Percentiles rank a stretch among this genome's conserved stretches.
Evolutionary conservation across 2,113 vertebrate genomes (phyloP).

Genomic region (Oreochromis tanganicae): DNA sequence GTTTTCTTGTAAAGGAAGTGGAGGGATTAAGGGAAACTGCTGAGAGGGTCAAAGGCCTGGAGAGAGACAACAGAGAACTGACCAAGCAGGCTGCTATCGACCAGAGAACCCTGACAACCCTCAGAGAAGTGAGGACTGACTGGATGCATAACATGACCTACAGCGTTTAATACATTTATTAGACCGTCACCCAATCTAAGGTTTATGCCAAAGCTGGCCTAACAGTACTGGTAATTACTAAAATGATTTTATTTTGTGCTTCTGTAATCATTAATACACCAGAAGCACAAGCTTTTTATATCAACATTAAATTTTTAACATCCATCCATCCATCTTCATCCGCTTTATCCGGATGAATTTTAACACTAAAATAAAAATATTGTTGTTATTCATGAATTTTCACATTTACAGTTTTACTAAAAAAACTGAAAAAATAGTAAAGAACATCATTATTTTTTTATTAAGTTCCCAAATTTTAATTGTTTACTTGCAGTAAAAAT

Average conservation of each 20-base stretch:
- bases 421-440: not conserved
- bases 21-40: slow-evolving; percentile 78
- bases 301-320: not conserved
- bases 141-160: not conserved
- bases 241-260: not conserved
- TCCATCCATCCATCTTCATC: too few species aligned
- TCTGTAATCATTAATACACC: not conserved
- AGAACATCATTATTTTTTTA: not conserved
- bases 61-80: slow-evolving; percentile 88
- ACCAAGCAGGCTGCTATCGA: slow-evolving; percentile 86
- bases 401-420: not conserved
- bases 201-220: not conserved
- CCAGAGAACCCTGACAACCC: slow-evolving; percentile 81
- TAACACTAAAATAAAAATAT: not conserved
- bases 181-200: not conserved
- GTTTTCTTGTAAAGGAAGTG: slow-evolving; percentile 79
- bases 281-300: not conserved
- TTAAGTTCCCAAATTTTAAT: not conserved
- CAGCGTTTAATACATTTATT: not conserved
- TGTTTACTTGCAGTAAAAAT: not conserved
- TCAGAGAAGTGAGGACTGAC: slow-evolving; percentile 82
- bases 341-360: not conserved
- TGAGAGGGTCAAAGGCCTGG: slow-evolving; percentile 81
- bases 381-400: not conserved
- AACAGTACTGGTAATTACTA: not conserved